Evolutionary conservation across 2,888 invertebrate genomes (phyloP), one percentile per base, ranked within the genome.

Genomic region (Brachypalpus laphriformis): DNA sequence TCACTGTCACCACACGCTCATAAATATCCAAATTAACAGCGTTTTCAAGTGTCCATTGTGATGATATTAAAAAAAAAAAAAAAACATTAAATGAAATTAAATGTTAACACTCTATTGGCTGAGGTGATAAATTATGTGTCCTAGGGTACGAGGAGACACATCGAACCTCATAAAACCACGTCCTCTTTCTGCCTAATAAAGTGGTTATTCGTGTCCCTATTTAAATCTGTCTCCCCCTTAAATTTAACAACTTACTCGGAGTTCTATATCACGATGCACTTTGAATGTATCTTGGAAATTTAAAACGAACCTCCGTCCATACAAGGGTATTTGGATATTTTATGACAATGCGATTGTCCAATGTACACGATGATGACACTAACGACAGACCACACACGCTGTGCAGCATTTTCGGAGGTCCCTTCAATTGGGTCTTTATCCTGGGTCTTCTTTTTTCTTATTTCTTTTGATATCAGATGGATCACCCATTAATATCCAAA

Each of bases 101-200:
- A 78, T 83, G 74, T 83, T 83, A 78, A 83, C 83, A 78, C 83
- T 61, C 83, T 49, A 83, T 78, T 63, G 63, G 78, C 51, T 68
- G 63, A 65, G 74, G 56, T 65, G 74, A 78, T 75, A 78, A 78
- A 59, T 78, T 34, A 61, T 59, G 28, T 28, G 5, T 3, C 45
- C 61, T 37, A 63, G 18, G 45, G 31, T 40, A 8, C 34, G 54
- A 25, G 31, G 61, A 45, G 54, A 20, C 20, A 9, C n/a, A 57
- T n/a, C n/a, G 22, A n/a, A 6, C 8, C 72, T 63, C 68, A 22
- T 75, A 75, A 83, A 83, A 78, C 8, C 28, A 42, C 37, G 9
- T 61, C 66, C 72, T 68, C 66, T 68, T 61, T 18, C 47, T 2
- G 31, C 14, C 56, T 83, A 75, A 83, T 83, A 78, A 83, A 83